Base-by-base conservation (phyloP, 2,888 invertebrate species). In the Nipponacmea schrenckii region DNA sequence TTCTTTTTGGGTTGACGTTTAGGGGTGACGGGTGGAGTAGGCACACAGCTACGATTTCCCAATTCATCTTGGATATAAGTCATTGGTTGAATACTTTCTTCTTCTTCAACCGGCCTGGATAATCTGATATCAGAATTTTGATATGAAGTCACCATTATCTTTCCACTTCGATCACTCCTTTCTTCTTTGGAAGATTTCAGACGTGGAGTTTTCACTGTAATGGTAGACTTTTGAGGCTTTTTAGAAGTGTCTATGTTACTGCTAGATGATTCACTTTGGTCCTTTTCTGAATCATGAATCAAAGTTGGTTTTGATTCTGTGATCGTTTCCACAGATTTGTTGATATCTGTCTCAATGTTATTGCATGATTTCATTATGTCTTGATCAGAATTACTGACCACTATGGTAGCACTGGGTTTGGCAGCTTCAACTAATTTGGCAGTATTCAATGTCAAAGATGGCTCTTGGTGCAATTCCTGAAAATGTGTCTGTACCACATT, bases 71-170 rank as follows among this genome's bases (percentile, higher is more conserved):
- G 70, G 24, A 64, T 56, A n/a, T 64, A 68, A 20, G 15, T 14
- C 75, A 74, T 75, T 7, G 75, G 77, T 8, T 63, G 17, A 15
- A 74, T 74, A 15, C 63, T 26, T 20, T 77, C 77, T 62, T 77
- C 75, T 27, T 69, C 73, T 7, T 74, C 66, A n/a, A 63, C 62
- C 26, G 56, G 44, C 14, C 26, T 69, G 8, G 45, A 31, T 12
- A 72, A 64, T 20, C 67, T 69, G 20, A 63, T n/a, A 24, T 62
- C 27, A 27, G 67, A 20, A 20, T 12, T 24, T 20, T 56, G 56
- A 24, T 15, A 56, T 56, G 56, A 20, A 24, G 56, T 56, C 56
- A 56, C 20, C 1, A 12, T 56, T 56, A 56, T 20, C 24, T 24
- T 56, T 12, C 24, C 56, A 56, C 56, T 56, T 24, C 56, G 20